Conservation (phyloP, 2,888 invertebrate species). For the Masnerella sp. region DNA sequence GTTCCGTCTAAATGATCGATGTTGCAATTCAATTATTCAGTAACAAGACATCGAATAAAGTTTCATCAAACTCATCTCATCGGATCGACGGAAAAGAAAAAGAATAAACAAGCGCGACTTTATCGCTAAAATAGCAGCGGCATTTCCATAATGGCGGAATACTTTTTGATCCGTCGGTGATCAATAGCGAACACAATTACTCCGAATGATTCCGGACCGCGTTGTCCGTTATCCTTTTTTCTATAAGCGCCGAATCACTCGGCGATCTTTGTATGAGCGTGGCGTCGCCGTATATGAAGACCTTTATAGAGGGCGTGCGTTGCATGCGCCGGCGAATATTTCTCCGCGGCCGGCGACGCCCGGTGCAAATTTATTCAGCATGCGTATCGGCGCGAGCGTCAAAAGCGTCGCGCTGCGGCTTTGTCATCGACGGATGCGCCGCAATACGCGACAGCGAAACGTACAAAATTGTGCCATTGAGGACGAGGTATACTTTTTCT, state of each 20-base stretch:
- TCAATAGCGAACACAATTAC: constrained; percentile 14
- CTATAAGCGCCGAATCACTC: constrained; percentile 37
- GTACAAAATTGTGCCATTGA: constrained; percentile 46
- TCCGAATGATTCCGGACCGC: not conserved
- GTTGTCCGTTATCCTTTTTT: constrained; percentile 30
- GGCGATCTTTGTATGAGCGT: constrained; percentile 50
- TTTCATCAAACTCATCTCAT: too few relatives aligned
- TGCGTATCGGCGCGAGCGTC: constrained; percentile 52
- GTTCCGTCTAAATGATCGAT: too few relatives aligned
- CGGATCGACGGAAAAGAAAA: too few relatives aligned
- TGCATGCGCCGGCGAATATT: constrained; percentile 54
- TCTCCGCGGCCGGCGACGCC: constrained; percentile 43
- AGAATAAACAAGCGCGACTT: constrained; percentile 1
- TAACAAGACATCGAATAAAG: too few relatives aligned
- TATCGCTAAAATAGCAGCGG: not conserved
- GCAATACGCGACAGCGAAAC: constrained; percentile 34
- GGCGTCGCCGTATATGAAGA: constrained; percentile 44
- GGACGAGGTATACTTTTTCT: constrained; percentile 36
- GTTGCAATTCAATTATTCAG: too few relatives aligned
- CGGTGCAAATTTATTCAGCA: constrained; percentile 57
- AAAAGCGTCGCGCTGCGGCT: constrained; percentile 50
- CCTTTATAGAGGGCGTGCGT: constrained; percentile 54
- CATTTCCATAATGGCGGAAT: constrained; percentile 3
- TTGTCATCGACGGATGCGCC: constrained; percentile 51
- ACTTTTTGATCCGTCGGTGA: constrained; percentile 20